Evolutionary conservation across 2,797 vertebrate genomes (phyloP).

Genomic region (Amblyopsis hoosieri): DNA sequence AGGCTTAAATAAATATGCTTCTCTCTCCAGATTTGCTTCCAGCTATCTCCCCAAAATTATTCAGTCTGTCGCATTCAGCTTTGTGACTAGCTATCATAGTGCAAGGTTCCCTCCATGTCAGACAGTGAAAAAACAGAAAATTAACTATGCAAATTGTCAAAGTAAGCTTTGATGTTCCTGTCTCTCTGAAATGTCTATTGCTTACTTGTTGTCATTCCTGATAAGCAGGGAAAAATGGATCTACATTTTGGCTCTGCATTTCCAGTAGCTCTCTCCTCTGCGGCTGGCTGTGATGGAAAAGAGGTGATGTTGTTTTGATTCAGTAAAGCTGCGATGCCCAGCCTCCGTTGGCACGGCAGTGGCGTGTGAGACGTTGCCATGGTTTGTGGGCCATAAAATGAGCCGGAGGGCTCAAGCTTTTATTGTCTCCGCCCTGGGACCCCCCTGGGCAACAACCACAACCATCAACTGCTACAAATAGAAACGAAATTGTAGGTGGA

Average conservation of each 20-base stretch:
- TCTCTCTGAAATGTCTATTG: background rate
- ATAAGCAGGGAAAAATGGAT: conserved; percentile 21
- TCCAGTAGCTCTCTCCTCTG: background rate
- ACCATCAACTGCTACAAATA: conserved; percentile 65
- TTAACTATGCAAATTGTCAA: background rate
- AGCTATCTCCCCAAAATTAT: conserved; percentile 22
- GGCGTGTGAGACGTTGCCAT: conserved; percentile 26
- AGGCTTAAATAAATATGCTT: conserved; percentile 28
- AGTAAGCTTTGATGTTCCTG: conserved; percentile 1
- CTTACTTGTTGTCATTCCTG: background rate
- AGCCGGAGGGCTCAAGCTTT: conserved; percentile 51
- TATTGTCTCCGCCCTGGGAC: conserved; percentile 42
- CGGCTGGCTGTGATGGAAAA: conserved; percentile 15
- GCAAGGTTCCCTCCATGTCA: conserved; percentile 5
- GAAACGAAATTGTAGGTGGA: conserved; percentile 52
- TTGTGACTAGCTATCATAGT: conserved; percentile 28
- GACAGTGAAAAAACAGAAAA: conserved; percentile 12
- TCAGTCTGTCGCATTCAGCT: conserved; percentile 5
- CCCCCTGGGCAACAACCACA: conserved; percentile 43
- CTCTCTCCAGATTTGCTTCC: conserved; percentile 15
- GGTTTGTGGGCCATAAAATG: conserved; percentile 59
- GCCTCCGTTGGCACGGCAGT: conserved; percentile 26
- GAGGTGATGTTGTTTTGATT: conserved; percentile 23
- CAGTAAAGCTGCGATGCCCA: conserved; percentile 14
- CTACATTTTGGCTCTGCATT: conserved; percentile 15